phyloP scores from a whole-genome alignment of 2,797 vertebrate genomes.

The Sebastes iracundus region DNA sequence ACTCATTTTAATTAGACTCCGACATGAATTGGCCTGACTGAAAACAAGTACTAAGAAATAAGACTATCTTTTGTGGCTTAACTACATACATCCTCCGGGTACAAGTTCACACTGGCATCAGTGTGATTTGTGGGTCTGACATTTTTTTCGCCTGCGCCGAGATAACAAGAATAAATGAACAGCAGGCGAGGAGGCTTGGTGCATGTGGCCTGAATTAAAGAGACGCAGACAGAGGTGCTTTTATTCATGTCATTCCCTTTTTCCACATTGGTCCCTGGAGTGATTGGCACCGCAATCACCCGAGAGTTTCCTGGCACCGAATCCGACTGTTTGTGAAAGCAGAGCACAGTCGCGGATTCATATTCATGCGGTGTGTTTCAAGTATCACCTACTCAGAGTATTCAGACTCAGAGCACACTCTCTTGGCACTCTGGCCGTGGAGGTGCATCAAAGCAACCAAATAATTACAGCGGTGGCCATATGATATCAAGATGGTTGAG shows the following conservation, averaged over 20 bases:
- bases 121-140: conserved; percentile 30
- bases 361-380: conserved; percentile 69
- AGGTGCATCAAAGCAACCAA: conserved; percentile 74
- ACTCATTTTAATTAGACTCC: conserved; percentile 26
- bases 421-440: conserved; percentile 48
- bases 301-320: conserved; percentile 47
- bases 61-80: background rate
- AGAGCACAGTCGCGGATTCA: conserved; percentile 56
- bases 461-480: conserved; percentile 62
- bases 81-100: conserved; percentile 5
- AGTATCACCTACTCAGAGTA: conserved; percentile 65
- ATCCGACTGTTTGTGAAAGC: conserved; percentile 64
- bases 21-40: background rate
- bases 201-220: conserved; percentile 32
- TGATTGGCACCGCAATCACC: conserved; percentile 70
- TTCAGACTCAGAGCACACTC: conserved; percentile 60
- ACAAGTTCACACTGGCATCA: conserved; percentile 10
- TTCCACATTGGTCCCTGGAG: conserved; percentile 17
- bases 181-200: conserved; percentile 4
- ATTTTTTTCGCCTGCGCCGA: conserved; percentile 32
- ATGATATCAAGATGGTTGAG: conserved; percentile 47
- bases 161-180: conserved; percentile 53
- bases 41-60: background rate
- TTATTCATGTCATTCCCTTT: conserved; percentile 41
- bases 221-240: conserved; percentile 31